Evolutionary conservation across 2,113 vertebrate genomes (phyloP).

Genomic region (Verasper variegatus): DNA sequence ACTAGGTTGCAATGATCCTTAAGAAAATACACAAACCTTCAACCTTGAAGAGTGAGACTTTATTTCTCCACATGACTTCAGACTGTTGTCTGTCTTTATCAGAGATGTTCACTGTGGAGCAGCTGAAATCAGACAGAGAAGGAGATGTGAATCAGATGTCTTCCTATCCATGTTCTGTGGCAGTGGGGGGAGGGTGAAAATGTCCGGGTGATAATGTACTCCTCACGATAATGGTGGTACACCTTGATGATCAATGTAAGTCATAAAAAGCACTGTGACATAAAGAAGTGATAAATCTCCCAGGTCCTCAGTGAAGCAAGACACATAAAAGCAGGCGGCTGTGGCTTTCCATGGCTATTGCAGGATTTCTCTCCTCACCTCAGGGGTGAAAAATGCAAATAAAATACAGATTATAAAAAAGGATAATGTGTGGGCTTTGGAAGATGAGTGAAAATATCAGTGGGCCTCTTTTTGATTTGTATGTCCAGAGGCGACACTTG

Average conservation of each 20-base stretch:
- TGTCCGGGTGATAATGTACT: conserved; percentile 53
- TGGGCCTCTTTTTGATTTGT: conserved; percentile 59
- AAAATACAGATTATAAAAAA: conserved; percentile 71
- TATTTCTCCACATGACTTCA: not conserved
- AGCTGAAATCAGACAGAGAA: conserved; percentile 7
- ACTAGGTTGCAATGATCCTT: no score
- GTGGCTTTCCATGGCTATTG: conserved; percentile 53
- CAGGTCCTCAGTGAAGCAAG: conserved; percentile 54
- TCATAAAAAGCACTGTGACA: conserved; percentile 66
- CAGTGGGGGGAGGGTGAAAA: conserved; percentile 9
- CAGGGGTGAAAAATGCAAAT: conserved; percentile 59
- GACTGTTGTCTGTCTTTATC: conserved; percentile 9
- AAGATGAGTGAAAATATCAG: conserved; percentile 71
- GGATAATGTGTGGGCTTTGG: conserved; percentile 63
- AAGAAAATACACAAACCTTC: not conserved
- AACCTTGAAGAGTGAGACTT: not conserved
- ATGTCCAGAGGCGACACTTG: conserved; percentile 65
- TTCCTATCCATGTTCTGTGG: conserved; percentile 16
- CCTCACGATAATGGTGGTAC: conserved; percentile 50
- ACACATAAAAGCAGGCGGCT: conserved; percentile 58
- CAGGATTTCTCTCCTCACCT: conserved; percentile 53
- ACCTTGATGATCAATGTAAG: conserved; percentile 74
- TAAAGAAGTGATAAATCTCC: conserved; percentile 58
- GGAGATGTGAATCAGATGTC: conserved; percentile 8
- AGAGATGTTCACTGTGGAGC: not conserved